Evolutionary conservation across 2,888 invertebrate genomes (phyloP), one percentile per base, ranked within the genome.

Genomic region (Hyalella azteca): DNA sequence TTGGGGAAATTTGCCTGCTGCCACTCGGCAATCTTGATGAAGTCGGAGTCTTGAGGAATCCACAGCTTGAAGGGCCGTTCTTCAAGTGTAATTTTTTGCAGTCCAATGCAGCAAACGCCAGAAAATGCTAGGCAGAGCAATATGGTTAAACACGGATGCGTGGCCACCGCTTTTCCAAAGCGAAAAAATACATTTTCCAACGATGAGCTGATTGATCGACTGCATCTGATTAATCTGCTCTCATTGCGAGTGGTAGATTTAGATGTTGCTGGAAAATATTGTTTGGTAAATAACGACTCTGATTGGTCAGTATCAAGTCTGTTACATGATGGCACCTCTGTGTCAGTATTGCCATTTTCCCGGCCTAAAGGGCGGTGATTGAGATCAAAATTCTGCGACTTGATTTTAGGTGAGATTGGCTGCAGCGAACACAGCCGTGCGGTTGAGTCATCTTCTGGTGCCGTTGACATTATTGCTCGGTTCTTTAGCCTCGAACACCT

Each of bases 41-140:
- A 83, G 82, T 92, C 91, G 0, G 93, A 93, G 59, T 92, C 90
- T 59, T 91, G 91, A 15, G 93, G 93, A 32, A 93, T 92, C 94
- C 94, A 94, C 85, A 94, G 88, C 86, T 92, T 92, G 59, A 83
- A 84, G 3, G 84, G 84, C 13, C 84, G 77, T 36, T 83, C 82
- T 77, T 85, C 85, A 54, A 79, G 15, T 11, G 59, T 79, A 77
- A 83, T 83, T 19, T 78, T 82, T 54, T 80, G 81, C 13, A 85
- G 73, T 13, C 85, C 85, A 40, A 82, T 41, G 19, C 79, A 77
- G 36, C 81, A 81, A 19, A 76, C 13, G 3, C 32, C 79, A 26
- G 84, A 81, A 13, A 84, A 0, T 3, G 60, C 66, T 39, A 85
- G 26, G 22, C 82, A 84, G 5, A 80, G 15, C 22, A 66, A 3